A percentile compares a stretch with the other conserved stretches of the same genome.
Conservation (phyloP, 2,113 vertebrate species). For the Sardina pilchardus region DNA sequence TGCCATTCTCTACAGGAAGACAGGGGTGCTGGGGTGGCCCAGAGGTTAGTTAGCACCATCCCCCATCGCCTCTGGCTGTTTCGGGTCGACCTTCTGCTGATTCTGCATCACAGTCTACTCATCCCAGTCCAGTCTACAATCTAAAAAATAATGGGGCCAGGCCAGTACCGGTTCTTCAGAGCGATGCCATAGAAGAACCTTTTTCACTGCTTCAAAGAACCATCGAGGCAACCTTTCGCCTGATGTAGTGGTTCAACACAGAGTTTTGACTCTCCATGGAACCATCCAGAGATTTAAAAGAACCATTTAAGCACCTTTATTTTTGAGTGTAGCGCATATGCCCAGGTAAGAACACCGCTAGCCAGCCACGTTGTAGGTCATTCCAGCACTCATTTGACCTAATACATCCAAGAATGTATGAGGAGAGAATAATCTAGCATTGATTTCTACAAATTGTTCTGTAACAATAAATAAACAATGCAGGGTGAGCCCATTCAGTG, state of each 20-base stretch:
- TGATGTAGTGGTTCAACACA: too few relatives aligned
- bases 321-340: background rate
- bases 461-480: background rate
- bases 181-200: too few relatives aligned
- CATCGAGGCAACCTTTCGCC: too few relatives aligned
- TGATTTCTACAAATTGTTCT: background rate
- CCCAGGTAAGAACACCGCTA: background rate
- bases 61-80: background rate
- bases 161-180: too few relatives aligned
- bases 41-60: conserved; percentile 49
- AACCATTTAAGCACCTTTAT: too few relatives aligned
- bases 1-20: conserved; percentile 49
- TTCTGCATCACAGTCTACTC: background rate
- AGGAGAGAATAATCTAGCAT: background rate
- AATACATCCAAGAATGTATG: background rate
- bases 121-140: background rate
- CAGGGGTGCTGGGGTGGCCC: conserved; percentile 40
- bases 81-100: background rate
- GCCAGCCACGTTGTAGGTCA: background rate
- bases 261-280: too few relatives aligned
- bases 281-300: too few relatives aligned
- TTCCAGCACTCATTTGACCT: background rate
- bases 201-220: too few relatives aligned
- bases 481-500: background rate
- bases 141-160: too few relatives aligned